A percentile compares a stretch with the other conserved stretches of the same genome.
phyloP scores from a whole-genome alignment of 2,888 invertebrate species.

The Tetranychus truncatus region DNA sequence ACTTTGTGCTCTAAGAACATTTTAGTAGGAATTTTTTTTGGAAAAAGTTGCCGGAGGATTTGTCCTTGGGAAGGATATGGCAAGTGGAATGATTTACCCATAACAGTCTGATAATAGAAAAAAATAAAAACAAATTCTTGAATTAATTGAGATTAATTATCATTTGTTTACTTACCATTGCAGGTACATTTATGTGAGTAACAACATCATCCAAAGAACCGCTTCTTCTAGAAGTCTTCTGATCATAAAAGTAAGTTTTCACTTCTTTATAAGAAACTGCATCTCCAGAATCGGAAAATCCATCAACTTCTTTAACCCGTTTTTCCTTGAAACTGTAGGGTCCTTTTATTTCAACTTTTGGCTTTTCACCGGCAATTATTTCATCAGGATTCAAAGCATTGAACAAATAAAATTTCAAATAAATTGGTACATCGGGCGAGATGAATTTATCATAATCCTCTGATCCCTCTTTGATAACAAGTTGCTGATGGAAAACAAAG shows the following conservation, averaged over 20 bases:
- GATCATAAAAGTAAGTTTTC: neutral
- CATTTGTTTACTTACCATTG: constrained; percentile 3
- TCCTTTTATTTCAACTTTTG: constrained; percentile 12
- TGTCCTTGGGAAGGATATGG: neutral
- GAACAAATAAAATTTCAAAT: constrained; percentile 15
- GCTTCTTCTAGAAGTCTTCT: neutral
- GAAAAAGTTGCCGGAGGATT: neutral
- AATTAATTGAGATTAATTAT: neutral
- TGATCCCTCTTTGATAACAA: neutral
- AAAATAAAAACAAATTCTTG: neutral
- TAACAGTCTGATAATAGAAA: neutral
- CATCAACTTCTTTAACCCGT: neutral
- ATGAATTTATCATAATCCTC: constrained; percentile 8
- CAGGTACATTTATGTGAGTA: constrained; percentile 8
- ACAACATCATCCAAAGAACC: neutral
- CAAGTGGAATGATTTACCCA: neutral
- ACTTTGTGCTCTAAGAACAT: neutral
- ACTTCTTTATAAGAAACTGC: constrained; percentile 6
- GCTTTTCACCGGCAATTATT: neutral
- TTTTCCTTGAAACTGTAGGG: constrained; percentile 12
- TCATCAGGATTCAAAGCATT: constrained; percentile 2
- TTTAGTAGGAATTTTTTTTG: neutral
- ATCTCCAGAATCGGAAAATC: neutral
- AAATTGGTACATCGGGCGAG: neutral
- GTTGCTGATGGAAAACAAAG: neutral